Base-by-base conservation (phyloP, 1,140 invertebrate genomes). In the Caenorhabditis tropicalis region DNA sequence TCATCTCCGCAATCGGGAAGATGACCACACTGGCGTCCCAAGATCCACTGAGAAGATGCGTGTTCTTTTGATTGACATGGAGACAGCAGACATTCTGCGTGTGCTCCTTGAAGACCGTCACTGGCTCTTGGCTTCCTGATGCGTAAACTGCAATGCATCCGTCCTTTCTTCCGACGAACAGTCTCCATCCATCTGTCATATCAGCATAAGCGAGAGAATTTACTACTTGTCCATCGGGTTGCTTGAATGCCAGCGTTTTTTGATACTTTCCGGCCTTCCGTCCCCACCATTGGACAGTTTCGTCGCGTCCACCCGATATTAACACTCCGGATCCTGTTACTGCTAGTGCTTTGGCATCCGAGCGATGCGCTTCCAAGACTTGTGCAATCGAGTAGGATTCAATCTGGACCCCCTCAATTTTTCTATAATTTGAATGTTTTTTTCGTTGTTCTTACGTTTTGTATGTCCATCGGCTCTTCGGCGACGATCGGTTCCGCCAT, bases 21-120 rank as follows among this genome's bases (percentile, higher is more conserved):
- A 90, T 85, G 24, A 90, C 84, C 3, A 89, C 89, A 19, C 81
- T 84, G 19, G 83, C 48, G 65, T 90, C 89, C 89, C 89, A 88
- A 19, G 85, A 86, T 27, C 88, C 85, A 48, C 43, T 79, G 1
- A 88, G 24, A 21, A 89, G 43, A 10, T 81, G 48, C 12, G 31
- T 65, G 2, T 43, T 48, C 6, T 82, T 56, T 16, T 70, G 21
- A 51, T 87, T 83, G 2, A 86, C 43, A 27, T 86, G 79, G 1
- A 89, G 74, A 33, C 84, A 82, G 43, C 87, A 88, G 10, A 89
- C 88, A 29, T 80, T 80, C 15, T 33, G 21, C 9, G 19, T 33
- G 43, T 85, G 81, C 21, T 85, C 56, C 9, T 70, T 85, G 29
- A 79, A 48, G 27, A 58, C 31, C 1, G 58, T 10, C 19, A 82